Conservation (phyloP, 2,113 vertebrate species). For the Etia nguti region DNA sequence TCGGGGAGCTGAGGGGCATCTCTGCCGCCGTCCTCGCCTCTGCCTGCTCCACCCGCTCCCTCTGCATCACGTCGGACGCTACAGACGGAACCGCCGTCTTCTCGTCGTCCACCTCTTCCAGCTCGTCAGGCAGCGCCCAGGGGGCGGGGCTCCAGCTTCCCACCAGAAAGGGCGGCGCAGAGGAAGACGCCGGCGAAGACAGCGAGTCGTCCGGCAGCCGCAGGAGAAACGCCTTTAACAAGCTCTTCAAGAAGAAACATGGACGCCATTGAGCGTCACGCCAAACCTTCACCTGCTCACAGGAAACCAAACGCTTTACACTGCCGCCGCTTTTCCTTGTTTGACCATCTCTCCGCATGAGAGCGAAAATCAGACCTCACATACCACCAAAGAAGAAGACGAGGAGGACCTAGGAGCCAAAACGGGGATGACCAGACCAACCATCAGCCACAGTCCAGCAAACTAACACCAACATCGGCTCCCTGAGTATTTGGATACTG, state of each 20-base stretch:
- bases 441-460: background rate
- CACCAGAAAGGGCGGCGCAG: conserved; percentile 74
- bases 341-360: background rate
- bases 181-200: conserved; percentile 83
- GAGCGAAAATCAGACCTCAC: background rate
- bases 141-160: conserved; percentile 72
- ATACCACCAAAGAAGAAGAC: background rate
- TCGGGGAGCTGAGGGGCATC: conserved; percentile 80
- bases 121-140: conserved; percentile 42
- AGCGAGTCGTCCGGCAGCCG: conserved; percentile 74
- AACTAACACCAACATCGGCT: background rate
- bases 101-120: background rate
- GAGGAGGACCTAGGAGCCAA: background rate
- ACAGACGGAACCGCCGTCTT: conserved; percentile 43
- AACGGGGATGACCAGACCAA: background rate
- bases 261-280: conserved; percentile 13
- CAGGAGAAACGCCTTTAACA: conserved; percentile 86
- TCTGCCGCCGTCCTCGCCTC: conserved; percentile 19
- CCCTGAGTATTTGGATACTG: background rate
- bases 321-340: background rate
- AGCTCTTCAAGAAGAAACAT: conserved; percentile 91
- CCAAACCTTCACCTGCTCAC: background rate
- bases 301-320: background rate
- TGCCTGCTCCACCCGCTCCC: conserved; percentile 80
- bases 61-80: conserved; percentile 75